phyloP scores from a whole-genome alignment of 2,888 invertebrate genomes.

The Lasioglossum calceatum region DNA sequence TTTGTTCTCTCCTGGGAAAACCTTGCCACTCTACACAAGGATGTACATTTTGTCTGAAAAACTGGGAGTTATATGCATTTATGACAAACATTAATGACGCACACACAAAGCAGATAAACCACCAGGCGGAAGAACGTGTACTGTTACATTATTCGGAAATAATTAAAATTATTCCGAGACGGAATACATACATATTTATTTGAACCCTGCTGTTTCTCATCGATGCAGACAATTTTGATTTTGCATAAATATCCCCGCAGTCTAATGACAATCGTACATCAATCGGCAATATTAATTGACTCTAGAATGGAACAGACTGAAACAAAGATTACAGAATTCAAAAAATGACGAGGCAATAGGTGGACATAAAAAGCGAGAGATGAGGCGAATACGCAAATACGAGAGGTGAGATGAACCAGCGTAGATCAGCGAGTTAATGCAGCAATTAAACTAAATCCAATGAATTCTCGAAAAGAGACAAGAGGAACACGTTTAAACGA shows the following conservation, averaged over 20 bases:
- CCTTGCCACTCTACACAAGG: no score
- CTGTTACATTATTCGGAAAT: no score
- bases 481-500: not conserved
- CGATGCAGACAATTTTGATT: not conserved
- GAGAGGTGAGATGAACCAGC: not conserved
- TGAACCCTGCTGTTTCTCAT: not conserved
- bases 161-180: not conserved
- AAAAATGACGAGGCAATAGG: not conserved
- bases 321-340: not conserved
- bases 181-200: not conserved
- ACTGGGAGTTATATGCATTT: not conserved
- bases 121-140: not conserved
- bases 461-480: not conserved
- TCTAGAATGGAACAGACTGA: not conserved
- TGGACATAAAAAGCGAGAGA: not conserved
- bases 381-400: not conserved
- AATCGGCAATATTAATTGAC: not conserved
- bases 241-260: not conserved
- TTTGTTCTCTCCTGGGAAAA: no score
- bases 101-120: not conserved
- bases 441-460: not conserved
- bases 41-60: not conserved
- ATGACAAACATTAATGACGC: not conserved
- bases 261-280: not conserved
- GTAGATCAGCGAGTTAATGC: not conserved